phyloP scores from a whole-genome alignment of 1,140 invertebrate species.

The Atta cephalotes region DNA sequence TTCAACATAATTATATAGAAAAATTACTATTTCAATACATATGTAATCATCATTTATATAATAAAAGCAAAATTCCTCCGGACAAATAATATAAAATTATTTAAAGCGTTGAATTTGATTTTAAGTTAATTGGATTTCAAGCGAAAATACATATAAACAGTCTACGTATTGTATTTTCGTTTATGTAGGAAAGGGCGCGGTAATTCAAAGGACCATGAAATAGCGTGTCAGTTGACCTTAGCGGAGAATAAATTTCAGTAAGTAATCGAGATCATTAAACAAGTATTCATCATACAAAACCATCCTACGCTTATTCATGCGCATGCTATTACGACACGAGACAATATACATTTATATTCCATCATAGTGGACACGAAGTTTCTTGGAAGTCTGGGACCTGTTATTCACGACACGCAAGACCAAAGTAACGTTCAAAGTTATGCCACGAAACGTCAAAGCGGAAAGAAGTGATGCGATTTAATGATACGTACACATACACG shows the following conservation, averaged over 20 bases:
- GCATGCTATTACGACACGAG: neutral
- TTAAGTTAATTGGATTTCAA: neutral
- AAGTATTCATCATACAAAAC: neutral
- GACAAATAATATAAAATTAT: neutral
- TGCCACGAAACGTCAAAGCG: conserved; percentile 19
- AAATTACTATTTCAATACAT: too few species aligned
- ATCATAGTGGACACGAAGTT: conserved; percentile 39
- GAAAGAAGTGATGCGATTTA: conserved; percentile 41
- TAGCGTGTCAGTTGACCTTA: neutral
- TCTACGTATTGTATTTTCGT: neutral
- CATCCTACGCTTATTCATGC: neutral
- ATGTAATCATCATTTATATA: neutral
- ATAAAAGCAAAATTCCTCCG: neutral
- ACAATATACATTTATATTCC: conserved; percentile 21
- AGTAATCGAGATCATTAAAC: conserved; percentile 23
- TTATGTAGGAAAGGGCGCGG: neutral
- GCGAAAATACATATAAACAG: neutral
- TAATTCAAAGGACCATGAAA: neutral
- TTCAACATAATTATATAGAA: too few species aligned
- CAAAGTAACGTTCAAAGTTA: conserved; percentile 44
- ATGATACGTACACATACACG: conserved; percentile 11
- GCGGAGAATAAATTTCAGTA: conserved; percentile 26
- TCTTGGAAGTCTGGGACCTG: conserved; percentile 53
- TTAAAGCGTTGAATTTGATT: neutral
- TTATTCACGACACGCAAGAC: conserved; percentile 54